Evolutionary conservation across 2,113 vertebrate genomes (phyloP), one percentile per base, ranked within the genome.

Genomic region (Channa argus): DNA sequence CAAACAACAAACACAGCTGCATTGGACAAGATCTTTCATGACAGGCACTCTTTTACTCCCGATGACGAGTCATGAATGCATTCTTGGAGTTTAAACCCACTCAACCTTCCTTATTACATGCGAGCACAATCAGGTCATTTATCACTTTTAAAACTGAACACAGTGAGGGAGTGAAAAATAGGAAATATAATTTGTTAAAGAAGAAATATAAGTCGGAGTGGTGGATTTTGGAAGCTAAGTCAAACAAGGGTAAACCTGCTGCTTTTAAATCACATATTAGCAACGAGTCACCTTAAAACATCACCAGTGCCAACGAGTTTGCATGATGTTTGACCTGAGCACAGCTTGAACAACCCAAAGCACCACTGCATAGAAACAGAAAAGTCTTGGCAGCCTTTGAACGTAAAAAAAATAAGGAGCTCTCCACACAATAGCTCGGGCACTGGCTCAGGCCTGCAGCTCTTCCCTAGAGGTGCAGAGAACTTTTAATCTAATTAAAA

Each of bases 401-500:
- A 50, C 39, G 74, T 14, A 52, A 50, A 12, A 56, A 53, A 41
- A 46, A 71, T 10, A 14, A 8, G 41, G 4, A 51, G 44, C 55
- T 66, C 51, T 50, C 43, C 38, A 64, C 85, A 77, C 58, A 74
- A 54, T 74, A 73, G 74, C 75, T 56, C 34, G 34, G 37, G 54
- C 66, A 12, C 6, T 33, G 45, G 71, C 51, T 74, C 47, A 44
- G 72, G 67, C 77, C 55, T 36, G 60, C 73, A 58, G 59, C 63
- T 70, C 34, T 50, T 71, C 76, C 74, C 71, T 4, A 34, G 76
- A 66, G 80, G 73, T 75, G 43, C 71, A 58, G 15, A 54, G 45
- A 86, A 89, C 81, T 92, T 88, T 89, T 84, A 86, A 93, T 88
- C 86, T 90, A 92, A 94, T 93, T 91, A 93, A 90, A 92, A 79